Percentiles rank a stretch among this genome's conserved stretches.
phyloP scores from a whole-genome alignment of 2,113 vertebrate genomes.

The Willisornis vidua region DNA sequence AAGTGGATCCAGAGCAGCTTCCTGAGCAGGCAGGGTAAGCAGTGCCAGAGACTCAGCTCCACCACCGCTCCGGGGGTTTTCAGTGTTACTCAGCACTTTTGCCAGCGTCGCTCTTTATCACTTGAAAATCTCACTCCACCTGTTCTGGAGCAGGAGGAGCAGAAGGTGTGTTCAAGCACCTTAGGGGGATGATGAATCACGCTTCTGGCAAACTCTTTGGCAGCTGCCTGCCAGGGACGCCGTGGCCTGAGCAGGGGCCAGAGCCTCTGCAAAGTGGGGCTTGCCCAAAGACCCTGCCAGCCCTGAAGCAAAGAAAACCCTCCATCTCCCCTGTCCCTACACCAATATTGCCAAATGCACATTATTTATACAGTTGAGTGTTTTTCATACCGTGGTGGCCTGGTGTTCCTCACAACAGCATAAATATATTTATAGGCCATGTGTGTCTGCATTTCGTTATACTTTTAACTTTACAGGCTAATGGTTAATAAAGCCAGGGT shows the following conservation, averaged over 20 bases:
- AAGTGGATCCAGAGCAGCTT: background rate
- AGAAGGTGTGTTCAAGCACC: conserved; percentile 3
- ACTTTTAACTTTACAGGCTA: background rate
- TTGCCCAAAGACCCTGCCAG: fast-evolving
- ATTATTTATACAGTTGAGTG: background rate
- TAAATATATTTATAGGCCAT: background rate
- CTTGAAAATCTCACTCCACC: background rate
- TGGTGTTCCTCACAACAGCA: background rate
- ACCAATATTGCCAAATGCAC: background rate
- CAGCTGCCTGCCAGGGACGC: background rate
- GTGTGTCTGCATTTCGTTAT: background rate
- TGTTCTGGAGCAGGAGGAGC: conserved; percentile 3
- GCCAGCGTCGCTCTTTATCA: background rate
- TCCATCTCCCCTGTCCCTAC: background rate
- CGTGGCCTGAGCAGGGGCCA: fast-evolving
- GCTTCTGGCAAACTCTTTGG: background rate
- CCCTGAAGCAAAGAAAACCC: background rate
- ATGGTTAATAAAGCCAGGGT: background rate
- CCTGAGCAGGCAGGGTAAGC: background rate
- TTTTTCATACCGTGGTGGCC: fast-evolving
- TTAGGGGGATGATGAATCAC: background rate
- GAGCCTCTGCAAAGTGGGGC: background rate
- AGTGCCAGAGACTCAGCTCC: background rate
- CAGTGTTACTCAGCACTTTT: background rate
- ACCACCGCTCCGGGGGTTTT: fast-evolving